Conservation (phyloP, 2,888 invertebrate genomes). For the Alloscopus bannaensis region DNA sequence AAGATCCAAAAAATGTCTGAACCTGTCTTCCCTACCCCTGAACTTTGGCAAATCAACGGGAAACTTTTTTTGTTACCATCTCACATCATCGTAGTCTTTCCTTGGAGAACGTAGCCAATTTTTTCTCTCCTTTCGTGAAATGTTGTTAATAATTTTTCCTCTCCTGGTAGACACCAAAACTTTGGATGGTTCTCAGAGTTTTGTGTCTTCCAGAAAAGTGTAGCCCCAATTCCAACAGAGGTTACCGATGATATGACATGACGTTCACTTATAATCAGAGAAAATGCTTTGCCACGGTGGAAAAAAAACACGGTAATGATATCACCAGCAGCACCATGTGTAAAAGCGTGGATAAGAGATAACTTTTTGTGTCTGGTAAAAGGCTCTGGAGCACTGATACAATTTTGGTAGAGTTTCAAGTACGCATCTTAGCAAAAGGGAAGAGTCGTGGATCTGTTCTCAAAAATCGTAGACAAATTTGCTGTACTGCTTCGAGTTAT, state of each 20-base stretch:
- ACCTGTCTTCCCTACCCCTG: too few relatives aligned
- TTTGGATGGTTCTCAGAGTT: too few relatives aligned
- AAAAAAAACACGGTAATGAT: neutral
- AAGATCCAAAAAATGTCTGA: too few relatives aligned
- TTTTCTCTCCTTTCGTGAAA: constrained; percentile 15
- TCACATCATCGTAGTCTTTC: too few relatives aligned
- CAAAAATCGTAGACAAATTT: neutral
- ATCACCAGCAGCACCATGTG: too few relatives aligned
- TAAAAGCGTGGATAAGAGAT: neutral
- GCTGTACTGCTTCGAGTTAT: too few relatives aligned
- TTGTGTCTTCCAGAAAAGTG: constrained; percentile 20
- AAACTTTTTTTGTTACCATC: too few relatives aligned
- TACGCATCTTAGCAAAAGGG: neutral
- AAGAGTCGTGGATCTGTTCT: neutral
- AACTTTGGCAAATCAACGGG: too few relatives aligned
- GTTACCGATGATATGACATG: constrained; percentile 9
- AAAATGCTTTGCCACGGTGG: too few relatives aligned
- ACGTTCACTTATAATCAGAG: neutral
- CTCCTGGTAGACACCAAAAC: neutral
- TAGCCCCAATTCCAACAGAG: constrained; percentile 28
- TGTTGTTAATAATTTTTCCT: constrained; percentile 19
- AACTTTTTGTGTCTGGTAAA: neutral
- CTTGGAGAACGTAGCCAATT: constrained; percentile 11
- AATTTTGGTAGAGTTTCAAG: neutral
- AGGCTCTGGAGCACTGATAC: neutral